phyloP scores from a whole-genome alignment of 2,888 invertebrate genomes.

The Hirtodrosophila cameraria region DNA sequence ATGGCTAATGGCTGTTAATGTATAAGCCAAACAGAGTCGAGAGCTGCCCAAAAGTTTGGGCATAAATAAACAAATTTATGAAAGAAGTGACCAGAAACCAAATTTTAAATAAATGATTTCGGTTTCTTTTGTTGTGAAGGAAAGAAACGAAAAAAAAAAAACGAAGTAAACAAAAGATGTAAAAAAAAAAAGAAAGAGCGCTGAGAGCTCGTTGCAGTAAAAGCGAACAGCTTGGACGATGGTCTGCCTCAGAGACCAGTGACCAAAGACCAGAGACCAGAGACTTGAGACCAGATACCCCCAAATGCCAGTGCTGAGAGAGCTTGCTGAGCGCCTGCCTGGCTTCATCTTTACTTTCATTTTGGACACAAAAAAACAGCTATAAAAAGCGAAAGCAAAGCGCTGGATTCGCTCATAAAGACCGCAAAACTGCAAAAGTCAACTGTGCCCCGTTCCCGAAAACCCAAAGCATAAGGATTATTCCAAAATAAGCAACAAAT shows the following conservation, averaged over 20 bases:
- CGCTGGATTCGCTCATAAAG: conserved; percentile 79
- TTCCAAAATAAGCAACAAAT: conserved; percentile 13
- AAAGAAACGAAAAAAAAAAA: conserved; percentile 12
- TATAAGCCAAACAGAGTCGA: conserved; percentile 49
- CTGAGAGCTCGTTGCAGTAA: conserved; percentile 59
- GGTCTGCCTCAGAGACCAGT: conserved; percentile 7
- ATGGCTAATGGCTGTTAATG: conserved; percentile 54
- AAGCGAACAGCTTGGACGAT: conserved; percentile 37
- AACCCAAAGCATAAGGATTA: conserved; percentile 42
- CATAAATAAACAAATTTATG: conserved; percentile 55
- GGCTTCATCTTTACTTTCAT: conserved; percentile 75
- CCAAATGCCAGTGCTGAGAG: conserved; percentile 12
- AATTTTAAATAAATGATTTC: conserved; percentile 76
- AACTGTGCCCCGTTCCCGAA: conserved; percentile 49
- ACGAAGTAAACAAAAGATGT: conserved; percentile 60
- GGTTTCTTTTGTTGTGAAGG: conserved; percentile 64
- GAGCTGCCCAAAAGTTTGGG: conserved; percentile 30
- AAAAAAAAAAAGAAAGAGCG: conserved; percentile 35
- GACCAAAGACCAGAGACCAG: conserved; percentile 8
- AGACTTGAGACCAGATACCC: conserved; percentile 19
- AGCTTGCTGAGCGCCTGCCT: conserved; percentile 25
- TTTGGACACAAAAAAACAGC: conserved; percentile 44
- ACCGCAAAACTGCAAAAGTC: conserved; percentile 74
- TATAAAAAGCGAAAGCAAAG: conserved; percentile 78
- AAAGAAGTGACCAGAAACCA: conserved; percentile 65